Evolutionary conservation across 2,797 vertebrate genomes (phyloP), one percentile per base, ranked within the genome.

Genomic region (Eidolon dupreanum): DNA sequence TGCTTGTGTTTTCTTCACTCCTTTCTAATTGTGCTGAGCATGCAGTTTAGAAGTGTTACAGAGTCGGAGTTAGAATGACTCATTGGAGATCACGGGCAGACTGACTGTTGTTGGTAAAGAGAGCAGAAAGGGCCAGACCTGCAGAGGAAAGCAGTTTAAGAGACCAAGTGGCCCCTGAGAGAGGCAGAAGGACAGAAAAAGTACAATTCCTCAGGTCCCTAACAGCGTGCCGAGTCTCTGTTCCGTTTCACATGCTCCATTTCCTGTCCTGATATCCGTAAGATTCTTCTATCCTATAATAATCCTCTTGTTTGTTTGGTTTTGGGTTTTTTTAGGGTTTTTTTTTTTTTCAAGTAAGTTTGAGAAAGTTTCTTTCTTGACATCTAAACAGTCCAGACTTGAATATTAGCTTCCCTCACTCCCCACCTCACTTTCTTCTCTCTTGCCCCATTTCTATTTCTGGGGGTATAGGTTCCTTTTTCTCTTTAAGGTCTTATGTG

Each of bases 331-430:
- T 59, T 51, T n/a, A 1, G 22, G 24, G 6, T 6, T 2, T 10
- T 36, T 38, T 26, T 46, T 26, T 38, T 65, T 83, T 49, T 70
- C 0, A 70, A 87, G 71, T 59, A 86, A 53, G 28, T 51, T 83
- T 79, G 68, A 83, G 71, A 43, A 66, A 19, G 22, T 83, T 93
- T 87, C 1, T 41, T 73, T 63, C 55, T 74, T 89, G 13, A 61
- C 82, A 33, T 81, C 24, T 41, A 22, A 84, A 59, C 26, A 61
- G 1, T 26, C 20, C 16, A 13, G 22, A 71, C 9, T 90, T 53
- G 31, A 83, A 26, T 46, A 20, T 38, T 9, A 33, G 16, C 22
- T 43, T 55, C 10, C 16, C 5, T 68, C 22, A 1, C 26, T 1
- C 5, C 31, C 24, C 17, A 2, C 31, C 5, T 6, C 5, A 0